phyloP scores from a whole-genome alignment of 2,888 invertebrate species.

The Tipula lateralis region DNA sequence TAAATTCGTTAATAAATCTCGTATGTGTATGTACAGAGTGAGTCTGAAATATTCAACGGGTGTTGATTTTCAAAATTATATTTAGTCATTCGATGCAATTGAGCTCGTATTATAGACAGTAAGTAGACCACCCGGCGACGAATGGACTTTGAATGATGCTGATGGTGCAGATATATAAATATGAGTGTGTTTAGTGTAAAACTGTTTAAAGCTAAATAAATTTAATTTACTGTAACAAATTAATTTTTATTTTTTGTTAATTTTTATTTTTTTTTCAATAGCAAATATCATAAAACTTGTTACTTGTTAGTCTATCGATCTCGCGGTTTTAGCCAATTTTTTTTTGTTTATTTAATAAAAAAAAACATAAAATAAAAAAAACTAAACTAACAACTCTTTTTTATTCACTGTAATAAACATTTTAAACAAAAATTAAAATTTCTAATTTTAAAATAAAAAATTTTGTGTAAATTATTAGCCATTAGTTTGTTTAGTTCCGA shows the following conservation, averaged over 20 bases:
- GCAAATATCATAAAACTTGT: not conserved
- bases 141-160: not conserved
- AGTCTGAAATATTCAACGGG: not conserved
- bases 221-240: not conserved
- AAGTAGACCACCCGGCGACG: not conserved
- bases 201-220: not conserved
- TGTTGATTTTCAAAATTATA: not conserved
- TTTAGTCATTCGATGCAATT: not conserved
- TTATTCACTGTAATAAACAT: not conserved
- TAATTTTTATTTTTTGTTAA: not conserved
- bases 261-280: not conserved
- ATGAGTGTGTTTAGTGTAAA: not conserved
- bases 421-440: not conserved
- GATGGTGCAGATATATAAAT: too few species aligned
- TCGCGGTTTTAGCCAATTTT: not conserved
- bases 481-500: not conserved
- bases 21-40: not conserved
- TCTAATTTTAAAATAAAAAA: not conserved
- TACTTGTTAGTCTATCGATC: conserved; percentile 1
- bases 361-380: not conserved
- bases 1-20: not conserved
- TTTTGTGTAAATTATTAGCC: not conserved
- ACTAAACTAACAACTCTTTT: not conserved
- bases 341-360: not conserved
- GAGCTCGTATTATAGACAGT: too few species aligned